These are phyloP conservation scores for Meghimatium bilineatum DNA, from an alignment of 2,888 invertebrate genomes.

Conservation along the genomic window DNA sequence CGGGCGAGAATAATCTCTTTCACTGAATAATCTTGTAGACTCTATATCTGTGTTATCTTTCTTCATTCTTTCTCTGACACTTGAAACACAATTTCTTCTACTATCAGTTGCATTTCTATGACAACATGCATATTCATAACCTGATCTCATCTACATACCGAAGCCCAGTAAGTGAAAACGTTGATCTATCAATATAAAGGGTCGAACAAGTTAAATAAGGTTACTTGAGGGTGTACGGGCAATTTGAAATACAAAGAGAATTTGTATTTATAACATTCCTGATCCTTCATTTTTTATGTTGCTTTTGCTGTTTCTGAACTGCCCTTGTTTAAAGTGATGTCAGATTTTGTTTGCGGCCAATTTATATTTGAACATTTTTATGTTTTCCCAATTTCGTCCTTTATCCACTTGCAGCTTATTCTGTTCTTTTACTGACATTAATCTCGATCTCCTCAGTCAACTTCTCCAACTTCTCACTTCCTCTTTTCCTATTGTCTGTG, in stretches of 20 bases:
- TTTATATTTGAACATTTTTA: neutral
- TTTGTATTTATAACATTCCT: neutral
- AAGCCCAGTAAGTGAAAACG: neutral
- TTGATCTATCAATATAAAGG: neutral
- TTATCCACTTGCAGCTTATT: too few species aligned
- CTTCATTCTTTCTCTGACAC: neutral
- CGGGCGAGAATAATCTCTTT: neutral
- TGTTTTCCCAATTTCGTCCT: neutral
- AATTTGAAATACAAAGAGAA: neutral
- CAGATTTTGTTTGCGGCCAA: too few species aligned
- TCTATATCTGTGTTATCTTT: neutral
- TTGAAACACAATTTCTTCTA: neutral
- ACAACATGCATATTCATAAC: slow-evolving; percentile 4
- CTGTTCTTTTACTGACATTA: too few species aligned
- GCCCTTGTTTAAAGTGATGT: too few species aligned
- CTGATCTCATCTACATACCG: neutral
- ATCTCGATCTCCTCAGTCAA: too few species aligned
- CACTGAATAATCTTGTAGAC: neutral
- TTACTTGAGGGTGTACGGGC: neutral
- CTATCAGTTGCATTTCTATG: neutral
- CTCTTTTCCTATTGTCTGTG: too few species aligned
- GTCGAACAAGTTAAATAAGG: neutral
- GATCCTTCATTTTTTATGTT: neutral
- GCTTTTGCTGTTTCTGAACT: neutral
- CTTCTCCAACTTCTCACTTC: too few species aligned